Evolutionary conservation across 2,797 vertebrate genomes (phyloP), one percentile per base, ranked within the genome.

Genomic region (Sylvilagus floridanus): DNA sequence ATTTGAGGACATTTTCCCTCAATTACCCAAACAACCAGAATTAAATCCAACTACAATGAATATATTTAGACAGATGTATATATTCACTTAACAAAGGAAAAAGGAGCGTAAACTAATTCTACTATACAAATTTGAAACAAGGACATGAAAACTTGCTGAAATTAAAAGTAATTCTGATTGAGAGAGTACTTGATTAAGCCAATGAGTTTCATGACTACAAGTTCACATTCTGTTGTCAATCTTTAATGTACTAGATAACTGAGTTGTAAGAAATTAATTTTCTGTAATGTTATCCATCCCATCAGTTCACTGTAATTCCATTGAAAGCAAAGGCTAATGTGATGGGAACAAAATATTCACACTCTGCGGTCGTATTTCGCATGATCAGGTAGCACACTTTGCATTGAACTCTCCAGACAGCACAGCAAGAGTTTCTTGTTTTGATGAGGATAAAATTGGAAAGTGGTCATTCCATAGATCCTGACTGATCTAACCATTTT

Each of bases 21-120:
- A 91, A 47, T 81, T 93, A 35, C 57, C 63, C 82, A 89, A 96
- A 96, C 17, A 90, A 97, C 73, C 76, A 96, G 79, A 95, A 97
- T 96, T 91, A 97, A 90, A 97, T 97, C 89, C 62, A 88, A 95
- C 84, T 91, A 97, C 73, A 97, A 87, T 76, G 47, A 2, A 30
- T 96, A 57, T 62, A 97, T 95, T 97, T 94, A 95, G 88, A 97
- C 94, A 57, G 54, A 57, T 47, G 42, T 47, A 57, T 97, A 97
- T 13, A 97, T 90, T 96, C 94, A 76, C 91, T 96, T 96, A 95
- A 88, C 62, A 84, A 96, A 54, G 69, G 42, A 89, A 96, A 96
- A 97, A 77, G 77, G 30, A 84, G 97, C 54, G 42, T 95, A 93
- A 97, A 95, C 0, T 0, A 60, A 96, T 91, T 65, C 73, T 88